phyloP scores from a whole-genome alignment of 2,888 invertebrate species.

The Nemotelus pantherinus region DNA sequence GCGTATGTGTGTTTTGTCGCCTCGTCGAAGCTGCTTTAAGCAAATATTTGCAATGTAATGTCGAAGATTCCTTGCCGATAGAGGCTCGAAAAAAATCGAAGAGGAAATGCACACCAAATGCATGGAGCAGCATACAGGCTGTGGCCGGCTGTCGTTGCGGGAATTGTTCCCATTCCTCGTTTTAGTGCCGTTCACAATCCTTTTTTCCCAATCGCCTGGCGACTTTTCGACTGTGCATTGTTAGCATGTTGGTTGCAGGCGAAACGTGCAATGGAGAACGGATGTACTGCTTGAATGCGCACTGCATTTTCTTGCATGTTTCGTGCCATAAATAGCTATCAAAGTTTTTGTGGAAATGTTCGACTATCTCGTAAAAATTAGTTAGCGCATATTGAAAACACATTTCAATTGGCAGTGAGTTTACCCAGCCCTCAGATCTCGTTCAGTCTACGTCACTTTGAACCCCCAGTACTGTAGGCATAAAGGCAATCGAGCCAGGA shows the following conservation, averaged over 20 bases:
- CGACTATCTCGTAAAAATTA: too few relatives aligned
- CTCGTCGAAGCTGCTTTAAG: conserved; percentile 7
- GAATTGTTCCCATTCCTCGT: neutral
- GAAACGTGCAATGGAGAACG: neutral
- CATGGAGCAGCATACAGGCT: neutral
- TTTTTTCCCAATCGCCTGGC: conserved; percentile 16
- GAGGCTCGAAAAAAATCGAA: conserved; percentile 17
- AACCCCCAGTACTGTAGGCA: neutral
- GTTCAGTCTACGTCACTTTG: too few relatives aligned
- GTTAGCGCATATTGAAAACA: too few relatives aligned
- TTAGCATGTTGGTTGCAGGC: neutral
- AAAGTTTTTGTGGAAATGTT: too few relatives aligned
- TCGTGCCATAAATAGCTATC: too few relatives aligned
- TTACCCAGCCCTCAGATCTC: too few relatives aligned
- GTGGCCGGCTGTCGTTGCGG: neutral
- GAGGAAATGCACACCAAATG: neutral
- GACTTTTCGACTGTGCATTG: neutral
- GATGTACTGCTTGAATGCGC: too few relatives aligned
- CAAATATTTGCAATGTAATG: conserved; percentile 22
- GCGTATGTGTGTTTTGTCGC: neutral
- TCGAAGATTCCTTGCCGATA: neutral
- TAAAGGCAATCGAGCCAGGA: neutral
- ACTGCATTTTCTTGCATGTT: too few relatives aligned
- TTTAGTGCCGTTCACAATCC: conserved; percentile 14
- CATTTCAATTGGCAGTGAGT: too few relatives aligned